These are phyloP conservation scores for Saccostrea cuccullata DNA, from an alignment of 1,140 invertebrate species.

Conservation along the genomic window DNA sequence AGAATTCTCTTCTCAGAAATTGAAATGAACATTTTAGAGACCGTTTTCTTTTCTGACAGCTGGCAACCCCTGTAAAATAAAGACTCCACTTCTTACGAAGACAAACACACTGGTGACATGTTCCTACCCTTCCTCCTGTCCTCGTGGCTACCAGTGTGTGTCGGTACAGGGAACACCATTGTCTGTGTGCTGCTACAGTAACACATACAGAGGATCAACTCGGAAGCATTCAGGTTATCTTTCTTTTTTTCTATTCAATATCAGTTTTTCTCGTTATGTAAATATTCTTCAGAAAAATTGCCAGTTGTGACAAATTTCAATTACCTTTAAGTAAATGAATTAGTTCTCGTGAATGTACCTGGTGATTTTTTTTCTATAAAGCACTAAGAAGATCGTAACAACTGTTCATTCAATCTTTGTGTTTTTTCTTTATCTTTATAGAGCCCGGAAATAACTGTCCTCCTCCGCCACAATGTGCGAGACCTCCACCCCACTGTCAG, in stretches of 20 bases:
- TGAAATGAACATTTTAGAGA: neutral
- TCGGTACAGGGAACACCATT: neutral
- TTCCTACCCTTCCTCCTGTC: neutral
- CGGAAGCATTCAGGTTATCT: neutral
- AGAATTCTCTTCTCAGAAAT: no score
- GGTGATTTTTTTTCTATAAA: no score
- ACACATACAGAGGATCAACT: neutral
- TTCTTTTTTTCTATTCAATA: neutral
- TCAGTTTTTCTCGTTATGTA: neutral
- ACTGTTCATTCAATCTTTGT: no score
- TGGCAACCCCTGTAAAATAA: neutral
- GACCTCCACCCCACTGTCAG: neutral
- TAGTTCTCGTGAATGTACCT: no score
- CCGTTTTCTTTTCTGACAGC: conserved; percentile 1
- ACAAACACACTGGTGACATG: neutral
- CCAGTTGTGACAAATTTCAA: no score
- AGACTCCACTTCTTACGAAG: neutral
- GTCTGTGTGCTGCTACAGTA: neutral
- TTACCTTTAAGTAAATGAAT: no score
- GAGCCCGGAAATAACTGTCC: neutral
- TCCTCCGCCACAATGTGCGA: neutral
- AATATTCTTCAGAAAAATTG: no score
- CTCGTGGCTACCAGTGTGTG: neutral
- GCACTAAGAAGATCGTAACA: no score
- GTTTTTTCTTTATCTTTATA: neutral